Evolutionary conservation across 2,113 vertebrate species (phyloP).

Genomic region (Manacus vitellinus): DNA sequence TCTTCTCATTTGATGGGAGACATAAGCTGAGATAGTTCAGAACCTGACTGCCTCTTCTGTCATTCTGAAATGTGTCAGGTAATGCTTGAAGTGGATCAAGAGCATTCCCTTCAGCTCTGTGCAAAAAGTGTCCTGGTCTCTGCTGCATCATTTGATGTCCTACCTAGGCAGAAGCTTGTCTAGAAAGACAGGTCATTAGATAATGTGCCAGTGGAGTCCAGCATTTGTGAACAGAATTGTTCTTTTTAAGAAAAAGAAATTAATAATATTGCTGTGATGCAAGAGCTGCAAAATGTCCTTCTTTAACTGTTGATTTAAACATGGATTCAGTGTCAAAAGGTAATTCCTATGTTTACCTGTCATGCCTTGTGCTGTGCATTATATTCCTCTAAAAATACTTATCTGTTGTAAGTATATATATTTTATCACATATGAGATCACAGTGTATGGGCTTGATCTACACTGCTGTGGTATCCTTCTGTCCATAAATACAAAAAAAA

Average conservation of each 20-base stretch:
- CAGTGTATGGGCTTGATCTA: not conserved
- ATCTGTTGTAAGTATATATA: not conserved
- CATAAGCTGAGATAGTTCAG: not conserved
- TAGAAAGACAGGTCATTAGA: constrained; percentile 44
- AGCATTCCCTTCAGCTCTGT: not conserved
- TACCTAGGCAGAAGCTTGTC: not conserved
- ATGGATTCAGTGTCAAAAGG: constrained; percentile 17
- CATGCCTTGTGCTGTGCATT: not conserved
- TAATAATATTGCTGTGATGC: not conserved
- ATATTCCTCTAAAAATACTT: not conserved
- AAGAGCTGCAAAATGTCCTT: not conserved
- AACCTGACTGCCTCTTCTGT: not conserved
- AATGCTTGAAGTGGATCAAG: constrained; percentile 37
- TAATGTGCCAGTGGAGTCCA: not conserved
- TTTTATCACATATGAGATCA: not conserved
- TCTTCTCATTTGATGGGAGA: not conserved
- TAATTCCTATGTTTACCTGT: not conserved
- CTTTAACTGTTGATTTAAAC: not conserved
- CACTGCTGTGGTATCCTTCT: not conserved
- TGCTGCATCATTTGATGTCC: not conserved
- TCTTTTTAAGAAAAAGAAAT: not conserved
- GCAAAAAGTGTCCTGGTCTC: not conserved
- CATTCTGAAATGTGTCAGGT: constrained; percentile 3
- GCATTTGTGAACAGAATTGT: constrained; percentile 17
- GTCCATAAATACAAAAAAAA: not conserved